Evolutionary conservation across 2,888 invertebrate genomes (phyloP).

Genomic region (Sthenelais limicola): DNA sequence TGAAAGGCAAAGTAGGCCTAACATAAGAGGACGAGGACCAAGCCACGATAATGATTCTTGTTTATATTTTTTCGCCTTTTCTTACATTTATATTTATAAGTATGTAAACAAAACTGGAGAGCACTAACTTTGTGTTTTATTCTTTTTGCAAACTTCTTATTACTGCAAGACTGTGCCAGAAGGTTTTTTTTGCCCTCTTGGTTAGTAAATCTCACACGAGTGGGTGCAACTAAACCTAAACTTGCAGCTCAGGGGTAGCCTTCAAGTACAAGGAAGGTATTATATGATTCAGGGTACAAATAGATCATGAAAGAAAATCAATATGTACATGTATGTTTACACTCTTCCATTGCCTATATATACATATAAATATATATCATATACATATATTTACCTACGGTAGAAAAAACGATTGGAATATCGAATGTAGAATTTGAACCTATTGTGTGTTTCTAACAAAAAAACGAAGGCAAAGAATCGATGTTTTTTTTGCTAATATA

Average conservation of each 20-base stretch:
- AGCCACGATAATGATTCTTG: too few species aligned
- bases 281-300: slow-evolving; percentile 20
- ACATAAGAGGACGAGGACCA: too few species aligned
- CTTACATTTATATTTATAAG: too few species aligned
- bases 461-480: neutral
- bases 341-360: neutral
- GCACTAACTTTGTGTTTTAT: neutral
- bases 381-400: slow-evolving; percentile 12
- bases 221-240: too few species aligned
- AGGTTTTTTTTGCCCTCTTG: too few species aligned
- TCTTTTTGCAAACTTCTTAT: neutral
- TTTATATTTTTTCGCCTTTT: too few species aligned
- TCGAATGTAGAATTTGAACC: too few species aligned
- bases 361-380: neutral
- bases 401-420: too few species aligned
- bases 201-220: too few species aligned
- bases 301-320: neutral
- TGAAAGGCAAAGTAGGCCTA: too few species aligned
- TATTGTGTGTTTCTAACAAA: slow-evolving; percentile 11
- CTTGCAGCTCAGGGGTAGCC: slow-evolving; percentile 28
- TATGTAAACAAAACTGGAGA: too few species aligned
- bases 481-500: slow-evolving; percentile 33
- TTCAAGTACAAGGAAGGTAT: slow-evolving; percentile 13
- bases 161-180: too few species aligned
- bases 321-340: neutral